These are phyloP conservation scores for Scolopax rusticola DNA, from an alignment of 2,797 vertebrate genomes.

Conservation along the genomic window DNA sequence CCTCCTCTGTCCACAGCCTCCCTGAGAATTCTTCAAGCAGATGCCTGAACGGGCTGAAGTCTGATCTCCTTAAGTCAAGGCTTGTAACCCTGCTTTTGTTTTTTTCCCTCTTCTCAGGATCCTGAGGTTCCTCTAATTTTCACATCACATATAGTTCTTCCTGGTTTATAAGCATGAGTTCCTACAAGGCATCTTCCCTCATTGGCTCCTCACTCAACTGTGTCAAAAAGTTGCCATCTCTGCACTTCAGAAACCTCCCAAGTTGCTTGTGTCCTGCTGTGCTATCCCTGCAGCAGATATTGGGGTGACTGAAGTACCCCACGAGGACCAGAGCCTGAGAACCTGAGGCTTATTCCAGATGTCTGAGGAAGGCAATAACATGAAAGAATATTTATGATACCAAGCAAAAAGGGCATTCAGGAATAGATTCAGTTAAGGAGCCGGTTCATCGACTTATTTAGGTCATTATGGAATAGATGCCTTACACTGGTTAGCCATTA, in stretches of 20 bases:
- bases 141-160: background rate
- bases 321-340: background rate
- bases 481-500: background rate
- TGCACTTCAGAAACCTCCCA: background rate
- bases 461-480: background rate
- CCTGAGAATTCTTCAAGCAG: background rate
- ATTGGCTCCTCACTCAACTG: background rate
- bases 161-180: background rate
- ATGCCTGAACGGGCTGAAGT: background rate
- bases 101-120: background rate
- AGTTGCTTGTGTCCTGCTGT: background rate
- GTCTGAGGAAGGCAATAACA: background rate
- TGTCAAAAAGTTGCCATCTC: background rate
- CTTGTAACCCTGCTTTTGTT: background rate
- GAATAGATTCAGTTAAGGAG: background rate
- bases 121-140: background rate
- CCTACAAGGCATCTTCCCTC: background rate
- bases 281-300: background rate
- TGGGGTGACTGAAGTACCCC: background rate
- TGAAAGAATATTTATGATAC: background rate
- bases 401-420: background rate
- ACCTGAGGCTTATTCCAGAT: background rate
- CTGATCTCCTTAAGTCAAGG: background rate
- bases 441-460: background rate
- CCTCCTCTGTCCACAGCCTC: background rate